Conservation (phyloP, 1,140 invertebrate species). For the Eurytemora carolleeae region DNA sequence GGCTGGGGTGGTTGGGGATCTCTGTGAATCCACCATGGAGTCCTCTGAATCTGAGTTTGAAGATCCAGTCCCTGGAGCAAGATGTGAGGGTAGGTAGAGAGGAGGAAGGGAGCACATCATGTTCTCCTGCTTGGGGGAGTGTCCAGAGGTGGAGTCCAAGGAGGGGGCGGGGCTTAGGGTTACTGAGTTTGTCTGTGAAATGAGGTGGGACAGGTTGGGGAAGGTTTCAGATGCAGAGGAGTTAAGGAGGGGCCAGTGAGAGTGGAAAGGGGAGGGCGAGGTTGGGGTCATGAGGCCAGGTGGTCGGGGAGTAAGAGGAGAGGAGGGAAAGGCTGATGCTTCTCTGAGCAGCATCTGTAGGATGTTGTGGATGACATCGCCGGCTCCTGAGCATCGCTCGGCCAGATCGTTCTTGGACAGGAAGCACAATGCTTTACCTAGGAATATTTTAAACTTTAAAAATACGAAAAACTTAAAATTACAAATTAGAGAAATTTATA, state of each 20-base stretch:
- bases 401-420: slow-evolving; percentile 69
- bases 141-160: slow-evolving; percentile 61
- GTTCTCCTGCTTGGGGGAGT: slow-evolving; percentile 41
- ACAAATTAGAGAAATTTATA: slow-evolving; percentile 10
- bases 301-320: slow-evolving; percentile 49
- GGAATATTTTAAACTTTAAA: too few relatives aligned
- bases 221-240: slow-evolving; percentile 20
- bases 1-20: slow-evolving; percentile 17
- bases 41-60: slow-evolving; percentile 10
- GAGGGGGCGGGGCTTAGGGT: slow-evolving; percentile 71
- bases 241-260: slow-evolving; percentile 29
- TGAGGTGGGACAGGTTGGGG: slow-evolving; percentile 29
- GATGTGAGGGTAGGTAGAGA: background rate
- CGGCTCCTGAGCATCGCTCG: slow-evolving; percentile 69
- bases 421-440: slow-evolving; percentile 70
- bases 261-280: slow-evolving; percentile 40
- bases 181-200: slow-evolving; percentile 50
- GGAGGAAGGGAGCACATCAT: slow-evolving; percentile 2
- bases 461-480: slow-evolving; percentile 12
- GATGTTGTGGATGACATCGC: slow-evolving; percentile 79
- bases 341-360: slow-evolving; percentile 66
- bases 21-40: background rate
- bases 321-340: slow-evolving; percentile 46
- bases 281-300: slow-evolving; percentile 21
- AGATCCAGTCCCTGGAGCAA: background rate